These are phyloP conservation scores for Prolemur simus DNA, from an alignment of 2,113 vertebrate genomes.

Conservation along the genomic window DNA sequence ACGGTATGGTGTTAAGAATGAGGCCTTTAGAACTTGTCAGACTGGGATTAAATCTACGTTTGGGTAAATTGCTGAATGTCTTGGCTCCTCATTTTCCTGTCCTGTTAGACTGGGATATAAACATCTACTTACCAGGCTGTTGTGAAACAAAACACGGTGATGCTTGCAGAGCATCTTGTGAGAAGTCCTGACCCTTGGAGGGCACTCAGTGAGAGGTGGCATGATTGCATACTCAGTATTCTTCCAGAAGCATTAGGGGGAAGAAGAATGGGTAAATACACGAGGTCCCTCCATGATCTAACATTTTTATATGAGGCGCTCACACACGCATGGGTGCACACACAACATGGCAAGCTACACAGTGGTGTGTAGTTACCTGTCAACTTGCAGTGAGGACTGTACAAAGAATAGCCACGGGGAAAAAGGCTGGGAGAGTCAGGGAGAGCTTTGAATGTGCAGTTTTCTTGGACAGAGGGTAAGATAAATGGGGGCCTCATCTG, in stretches of 20 bases:
- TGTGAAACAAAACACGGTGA: neutral
- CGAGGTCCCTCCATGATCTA: neutral
- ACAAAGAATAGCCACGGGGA: neutral
- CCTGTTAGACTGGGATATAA: neutral
- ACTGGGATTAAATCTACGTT: neutral
- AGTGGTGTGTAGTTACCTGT: neutral
- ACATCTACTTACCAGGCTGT: neutral
- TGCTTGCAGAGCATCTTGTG: neutral
- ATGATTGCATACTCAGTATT: neutral
- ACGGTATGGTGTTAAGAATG: neutral
- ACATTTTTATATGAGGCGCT: neutral
- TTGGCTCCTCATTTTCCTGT: neutral
- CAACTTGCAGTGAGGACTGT: neutral
- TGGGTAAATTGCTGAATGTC: neutral
- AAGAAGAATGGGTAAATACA: neutral
- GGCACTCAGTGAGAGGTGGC: neutral
- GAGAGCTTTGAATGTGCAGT: neutral
- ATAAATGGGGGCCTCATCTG: neutral
- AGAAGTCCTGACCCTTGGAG: neutral
- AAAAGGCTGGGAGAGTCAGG: neutral
- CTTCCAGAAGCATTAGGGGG: neutral
- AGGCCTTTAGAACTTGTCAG: neutral
- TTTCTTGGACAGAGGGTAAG: neutral
- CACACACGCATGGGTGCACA: neutral
- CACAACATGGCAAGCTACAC: neutral